Percentiles rank a stretch among this genome's conserved stretches.
phyloP scores from a whole-genome alignment of 2,797 vertebrate species.

The Smutsia temminckii region DNA sequence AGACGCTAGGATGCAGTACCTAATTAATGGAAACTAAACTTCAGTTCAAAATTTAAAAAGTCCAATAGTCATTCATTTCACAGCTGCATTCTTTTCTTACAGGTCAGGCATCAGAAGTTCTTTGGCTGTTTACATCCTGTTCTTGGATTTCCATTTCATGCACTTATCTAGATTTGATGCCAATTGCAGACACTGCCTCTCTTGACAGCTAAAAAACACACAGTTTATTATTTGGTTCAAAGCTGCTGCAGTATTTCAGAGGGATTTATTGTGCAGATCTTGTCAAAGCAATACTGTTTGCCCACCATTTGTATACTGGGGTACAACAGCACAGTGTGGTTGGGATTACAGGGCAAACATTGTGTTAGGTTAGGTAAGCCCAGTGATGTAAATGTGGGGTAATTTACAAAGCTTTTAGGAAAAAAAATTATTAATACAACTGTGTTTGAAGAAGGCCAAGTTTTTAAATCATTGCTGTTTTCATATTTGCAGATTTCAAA shows the following conservation, averaged over 20 bases:
- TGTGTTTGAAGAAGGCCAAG: constrained; percentile 74
- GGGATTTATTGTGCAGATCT: constrained; percentile 85
- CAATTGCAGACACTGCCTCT: constrained; percentile 81
- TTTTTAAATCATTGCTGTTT: constrained; percentile 76
- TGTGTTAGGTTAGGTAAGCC: constrained; percentile 84
- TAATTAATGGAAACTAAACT: not conserved
- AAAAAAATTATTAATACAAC: constrained; percentile 79
- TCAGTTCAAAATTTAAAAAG: not conserved
- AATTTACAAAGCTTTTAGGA: constrained; percentile 67
- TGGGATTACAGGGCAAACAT: constrained; percentile 83
- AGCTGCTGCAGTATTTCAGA: constrained; percentile 82
- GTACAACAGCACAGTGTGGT: constrained; percentile 78
- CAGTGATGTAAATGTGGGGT: constrained; percentile 81
- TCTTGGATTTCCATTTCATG: constrained; percentile 71
- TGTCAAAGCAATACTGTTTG: constrained; percentile 86
- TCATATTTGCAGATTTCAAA: constrained; percentile 92
- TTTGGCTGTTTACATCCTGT: constrained; percentile 67
- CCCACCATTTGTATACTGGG: constrained; percentile 79
- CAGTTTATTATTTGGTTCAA: constrained; percentile 76
- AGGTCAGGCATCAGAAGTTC: constrained; percentile 61
- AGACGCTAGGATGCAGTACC: not conserved
- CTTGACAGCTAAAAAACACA: constrained; percentile 80
- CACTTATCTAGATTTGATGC: constrained; percentile 80
- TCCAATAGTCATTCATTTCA: not conserved
- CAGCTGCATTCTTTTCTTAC: not conserved